Base-by-base conservation (phyloP, 2,113 vertebrate genomes). In the Oreochromis niloticus region DNA sequence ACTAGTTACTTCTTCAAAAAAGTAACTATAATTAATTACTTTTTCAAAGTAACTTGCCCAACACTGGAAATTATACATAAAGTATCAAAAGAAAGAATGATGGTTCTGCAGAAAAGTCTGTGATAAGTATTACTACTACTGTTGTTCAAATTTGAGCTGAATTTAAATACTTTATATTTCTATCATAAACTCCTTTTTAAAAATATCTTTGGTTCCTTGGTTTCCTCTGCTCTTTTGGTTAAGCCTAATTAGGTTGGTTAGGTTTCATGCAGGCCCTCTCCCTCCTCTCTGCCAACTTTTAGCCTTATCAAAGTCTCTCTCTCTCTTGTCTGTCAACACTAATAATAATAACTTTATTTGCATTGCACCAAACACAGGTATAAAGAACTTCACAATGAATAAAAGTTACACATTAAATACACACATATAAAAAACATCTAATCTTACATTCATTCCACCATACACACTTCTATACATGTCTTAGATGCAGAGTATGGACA, bases 51-150 rank as follows among this genome's bases (percentile, higher is more conserved):
- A 27, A 27, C 27, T 27, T 27, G 27, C 27, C 27, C 27, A 27
- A 27, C 27, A 27, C 27, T 27, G 27, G 61, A 12, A 36, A 66
- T 0, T n/a, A 11, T 66, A n/a, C 2, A 0, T n/a, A 0, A 63
- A 36, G 1, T 7, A 39, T 66, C 2, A 66, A 36, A 66, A n/a
- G 32, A 12, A 0, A 66, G 9, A 36, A 36, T 39, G 17, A n/a
- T 39, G 17, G 17, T 36, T 39, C 17, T 66, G 32, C 17, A 66
- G 61, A 4, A 66, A n/a, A 36, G 4, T 7, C 9, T 63, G 9
- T 1, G 32, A 0, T 66, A 36, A 39, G 17, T 39, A 39, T 66
- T 66, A 66, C 10, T 1, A n/a, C 10, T 66, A 9, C 6, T n/a
- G 61, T 66, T 39, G 32, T 27, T 27, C 55, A 57, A 57, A 24